Conservation (phyloP, 2,888 invertebrate genomes). For the Embidobia sp. region DNA sequence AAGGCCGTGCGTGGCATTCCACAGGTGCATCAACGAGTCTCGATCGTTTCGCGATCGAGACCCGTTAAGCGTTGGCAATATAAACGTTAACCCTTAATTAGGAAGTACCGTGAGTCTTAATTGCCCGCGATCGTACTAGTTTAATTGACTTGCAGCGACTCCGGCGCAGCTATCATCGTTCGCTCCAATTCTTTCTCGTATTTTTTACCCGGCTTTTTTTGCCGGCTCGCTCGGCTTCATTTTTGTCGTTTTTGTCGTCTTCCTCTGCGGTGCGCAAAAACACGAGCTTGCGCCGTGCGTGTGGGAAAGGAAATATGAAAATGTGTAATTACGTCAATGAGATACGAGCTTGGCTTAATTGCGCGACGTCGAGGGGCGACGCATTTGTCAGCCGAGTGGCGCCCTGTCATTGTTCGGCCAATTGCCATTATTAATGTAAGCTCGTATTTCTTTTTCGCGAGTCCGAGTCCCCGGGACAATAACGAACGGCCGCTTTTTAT, state of each 20-base stretch:
- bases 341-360: conserved; percentile 69
- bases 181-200: conserved; percentile 44
- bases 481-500: conserved; percentile 33
- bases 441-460: conserved; percentile 55
- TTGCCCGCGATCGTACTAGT: conserved; percentile 58
- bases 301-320: conserved; percentile 74
- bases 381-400: conserved; percentile 67
- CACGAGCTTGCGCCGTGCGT: conserved; percentile 17
- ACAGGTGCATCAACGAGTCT: conserved; percentile 54
- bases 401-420: conserved; percentile 71
- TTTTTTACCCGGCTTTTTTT: conserved; percentile 25
- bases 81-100: conserved; percentile 64
- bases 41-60: conserved; percentile 58
- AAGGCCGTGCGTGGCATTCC: conserved; percentile 56
- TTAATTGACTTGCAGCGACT: conserved; percentile 60
- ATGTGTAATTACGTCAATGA: conserved; percentile 71
- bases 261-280: too few relatives aligned
- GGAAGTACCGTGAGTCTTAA: conserved; percentile 64
- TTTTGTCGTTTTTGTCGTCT: too few relatives aligned
- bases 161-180: conserved; percentile 47
- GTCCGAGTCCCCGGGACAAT: conserved; percentile 21
- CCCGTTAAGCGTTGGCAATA: conserved; percentile 59
- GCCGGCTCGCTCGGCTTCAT: conserved; percentile 9
- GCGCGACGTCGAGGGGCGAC: conserved; percentile 57
- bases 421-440: conserved; percentile 65